Conservation (phyloP, 2,113 vertebrate species). For the Nerophis ophidion region DNA sequence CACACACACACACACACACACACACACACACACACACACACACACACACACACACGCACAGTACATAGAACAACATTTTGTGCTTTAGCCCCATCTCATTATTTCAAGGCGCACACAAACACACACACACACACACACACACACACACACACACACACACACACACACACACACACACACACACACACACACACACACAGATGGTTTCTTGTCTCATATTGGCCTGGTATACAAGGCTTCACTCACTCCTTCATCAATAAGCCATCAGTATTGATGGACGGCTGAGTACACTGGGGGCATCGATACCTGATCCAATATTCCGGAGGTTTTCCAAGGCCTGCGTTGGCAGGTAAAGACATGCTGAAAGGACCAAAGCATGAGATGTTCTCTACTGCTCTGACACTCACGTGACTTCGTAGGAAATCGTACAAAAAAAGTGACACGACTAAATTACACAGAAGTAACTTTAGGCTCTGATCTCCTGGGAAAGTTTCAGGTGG, state of each 20-base stretch:
- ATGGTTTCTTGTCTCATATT: constrained; percentile 36
- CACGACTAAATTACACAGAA: neutral
- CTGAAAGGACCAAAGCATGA: constrained; percentile 30
- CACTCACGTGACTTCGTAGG: neutral
- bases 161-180: no score
- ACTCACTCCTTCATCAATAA: constrained; percentile 65
- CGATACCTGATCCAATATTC: constrained; percentile 63
- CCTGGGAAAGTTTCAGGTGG: no score
- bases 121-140: no score
- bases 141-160: no score
- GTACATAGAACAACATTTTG: constrained; percentile 43
- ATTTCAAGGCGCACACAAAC: constrained; percentile 33
- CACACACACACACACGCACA: no score
- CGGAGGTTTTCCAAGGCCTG: constrained; percentile 30
- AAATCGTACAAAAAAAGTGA: neutral
- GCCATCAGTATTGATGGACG: constrained; percentile 61
- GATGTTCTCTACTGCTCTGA: neutral
- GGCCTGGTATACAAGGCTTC: constrained; percentile 40
- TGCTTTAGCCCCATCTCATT: constrained; percentile 41
- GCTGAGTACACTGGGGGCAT: constrained; percentile 41
- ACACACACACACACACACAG: constrained; percentile 9
- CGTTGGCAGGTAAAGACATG: constrained; percentile 14
- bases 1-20: no score
- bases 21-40: no score
- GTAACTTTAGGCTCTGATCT: no score